Evolutionary conservation across 2,113 vertebrate genomes (phyloP), one percentile per base, ranked within the genome.

Genomic region (Buteo buteo): DNA sequence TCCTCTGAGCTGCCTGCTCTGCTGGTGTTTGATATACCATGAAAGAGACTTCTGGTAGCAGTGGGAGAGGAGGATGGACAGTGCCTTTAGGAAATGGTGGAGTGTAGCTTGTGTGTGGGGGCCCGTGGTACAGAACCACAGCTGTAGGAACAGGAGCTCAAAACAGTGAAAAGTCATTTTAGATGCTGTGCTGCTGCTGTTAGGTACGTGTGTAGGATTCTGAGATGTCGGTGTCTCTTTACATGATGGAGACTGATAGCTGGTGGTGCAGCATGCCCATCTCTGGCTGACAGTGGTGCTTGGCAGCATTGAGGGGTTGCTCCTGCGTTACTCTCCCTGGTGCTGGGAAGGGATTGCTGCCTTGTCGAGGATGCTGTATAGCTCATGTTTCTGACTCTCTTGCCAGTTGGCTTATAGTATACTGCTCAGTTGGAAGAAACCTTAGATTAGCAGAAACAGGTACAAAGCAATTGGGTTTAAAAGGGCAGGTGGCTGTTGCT

Each of bases 241-340:
- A 10, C 11, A 2, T 13, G 73, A 21, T 36, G 54, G 71, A 58
- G 44, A 5, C 22, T 22, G 82, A 19, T 11, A 29, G 62, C 55
- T n/a, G 2, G 3, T 0, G 14, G n/a, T 15, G 38, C 44, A 22
- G 31, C 10, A 2, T 1, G 26, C n/a, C n/a, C 13, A 7, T 13
- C 69, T 26, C 50, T 0, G 8, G 21, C 67, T 65, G 49, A 4
- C 28, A 11, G 24, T 5, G 28, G 38, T 24, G 44, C 21, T 20
- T 50, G 65, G 40, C 32, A 47, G 38, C 57, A 4, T 6, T 10
- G 57, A 20, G 50, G 77, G 21, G 42, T 19, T 34, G 45, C 36
- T 67, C 32, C 24, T 38, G 38, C 28, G 54, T 67, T 22, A 3
- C 21, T 7, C 21, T 38, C 26, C 21, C 13, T 0, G 1, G 38